Evolutionary conservation across 92 coral and sea anemone species (phyloP).

Genomic region (Chrysogorgia sp.): DNA sequence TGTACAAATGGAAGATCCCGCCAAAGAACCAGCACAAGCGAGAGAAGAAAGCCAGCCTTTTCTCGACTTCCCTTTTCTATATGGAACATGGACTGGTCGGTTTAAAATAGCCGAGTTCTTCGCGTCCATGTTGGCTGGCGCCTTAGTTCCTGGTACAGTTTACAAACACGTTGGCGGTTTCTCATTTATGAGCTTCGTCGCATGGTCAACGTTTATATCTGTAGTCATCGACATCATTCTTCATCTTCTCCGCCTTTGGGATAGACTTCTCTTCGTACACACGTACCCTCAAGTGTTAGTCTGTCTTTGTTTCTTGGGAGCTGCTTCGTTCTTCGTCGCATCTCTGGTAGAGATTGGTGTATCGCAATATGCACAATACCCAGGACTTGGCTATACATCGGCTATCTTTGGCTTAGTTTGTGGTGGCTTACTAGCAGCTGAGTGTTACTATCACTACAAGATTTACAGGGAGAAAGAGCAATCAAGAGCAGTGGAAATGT

Average conservation of each 20-base stretch:
- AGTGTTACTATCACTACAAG: slow-evolving; percentile 68
- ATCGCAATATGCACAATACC: slow-evolving; percentile 16
- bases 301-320: slow-evolving; percentile 67
- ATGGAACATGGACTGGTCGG: slow-evolving; percentile 12
- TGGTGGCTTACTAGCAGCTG: slow-evolving; percentile 67
- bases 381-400: slow-evolving; percentile 72
- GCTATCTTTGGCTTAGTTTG: slow-evolving; percentile 78
- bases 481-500: slow-evolving; percentile 40
- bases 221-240: slow-evolving; percentile 84
- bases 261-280: slow-evolving; percentile 73
- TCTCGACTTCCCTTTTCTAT: slow-evolving; percentile 6
- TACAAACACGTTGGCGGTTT: slow-evolving; percentile 44
- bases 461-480: slow-evolving; percentile 69
- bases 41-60: slow-evolving; percentile 1
- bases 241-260: slow-evolving; percentile 85
- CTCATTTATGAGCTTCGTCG: slow-evolving; percentile 72
- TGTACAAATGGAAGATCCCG: slow-evolving; percentile 11
- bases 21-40: neutral
- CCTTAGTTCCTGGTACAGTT: slow-evolving; percentile 8
- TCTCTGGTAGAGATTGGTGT: slow-evolving; percentile 64
- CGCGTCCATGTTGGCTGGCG: slow-evolving; percentile 16
- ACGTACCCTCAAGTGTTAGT: slow-evolving; percentile 71
- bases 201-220: slow-evolving; percentile 86
- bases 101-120: slow-evolving; percentile 36
- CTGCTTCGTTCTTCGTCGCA: slow-evolving; percentile 70